Percentiles rank a stretch among this genome's conserved stretches.
phyloP scores from a whole-genome alignment of 2,888 invertebrate species.

The Orthosia gothica region DNA sequence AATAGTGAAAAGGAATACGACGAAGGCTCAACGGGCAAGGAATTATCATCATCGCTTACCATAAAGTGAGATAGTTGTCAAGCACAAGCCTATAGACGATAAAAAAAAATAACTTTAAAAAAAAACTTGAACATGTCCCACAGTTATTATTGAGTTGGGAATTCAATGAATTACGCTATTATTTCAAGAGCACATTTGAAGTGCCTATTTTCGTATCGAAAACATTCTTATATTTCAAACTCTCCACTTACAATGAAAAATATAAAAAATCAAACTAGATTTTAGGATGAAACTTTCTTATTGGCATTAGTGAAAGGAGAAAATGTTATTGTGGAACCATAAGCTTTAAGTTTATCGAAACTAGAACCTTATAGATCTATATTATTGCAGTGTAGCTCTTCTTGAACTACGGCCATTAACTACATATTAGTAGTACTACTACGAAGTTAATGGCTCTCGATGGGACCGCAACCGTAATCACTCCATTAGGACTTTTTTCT shows the following conservation, averaged over 20 bases:
- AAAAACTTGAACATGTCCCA: conserved; percentile 71
- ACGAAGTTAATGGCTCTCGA: too few relatives aligned
- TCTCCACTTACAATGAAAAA: conserved; percentile 30
- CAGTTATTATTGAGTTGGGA: conserved; percentile 71
- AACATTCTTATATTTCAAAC: not conserved
- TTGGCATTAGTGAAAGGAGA: conserved; percentile 7
- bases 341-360: too few relatives aligned
- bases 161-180: conserved; percentile 75
- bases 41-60: too few relatives aligned
- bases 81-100: too few relatives aligned
- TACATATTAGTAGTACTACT: too few relatives aligned
- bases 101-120: too few relatives aligned
- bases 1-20: conserved; percentile 71
- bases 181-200: conserved; percentile 64
- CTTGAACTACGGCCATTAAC: too few relatives aligned
- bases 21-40: conserved; percentile 57
- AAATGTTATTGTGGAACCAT: not conserved
- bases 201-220: not conserved
- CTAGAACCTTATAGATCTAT: too few relatives aligned
- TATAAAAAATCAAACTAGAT: not conserved
- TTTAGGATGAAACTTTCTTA: conserved; percentile 1
- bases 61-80: too few relatives aligned
- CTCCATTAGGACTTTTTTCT: too few relatives aligned
- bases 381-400: too few relatives aligned
- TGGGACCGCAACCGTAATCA: too few relatives aligned